These are phyloP conservation scores for Crioceris asparagi DNA, from an alignment of 2,888 invertebrate species.

Conservation along the genomic window DNA sequence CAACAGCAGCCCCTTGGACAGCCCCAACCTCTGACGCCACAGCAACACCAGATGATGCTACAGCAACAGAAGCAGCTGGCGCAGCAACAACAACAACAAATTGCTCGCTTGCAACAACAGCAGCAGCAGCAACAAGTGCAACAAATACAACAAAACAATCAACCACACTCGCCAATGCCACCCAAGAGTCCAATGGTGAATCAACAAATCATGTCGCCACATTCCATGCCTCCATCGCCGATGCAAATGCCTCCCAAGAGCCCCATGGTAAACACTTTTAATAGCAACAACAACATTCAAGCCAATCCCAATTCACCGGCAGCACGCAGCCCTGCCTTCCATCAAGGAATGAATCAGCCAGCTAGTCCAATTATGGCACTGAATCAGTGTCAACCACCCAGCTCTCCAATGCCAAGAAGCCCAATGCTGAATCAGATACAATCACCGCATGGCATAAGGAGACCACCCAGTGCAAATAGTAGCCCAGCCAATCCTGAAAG, in stretches of 20 bases:
- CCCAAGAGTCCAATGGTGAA: slow-evolving; percentile 41
- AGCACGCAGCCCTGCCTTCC: slow-evolving; percentile 47
- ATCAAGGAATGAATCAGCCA: slow-evolving; percentile 35
- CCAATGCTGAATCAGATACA: slow-evolving; percentile 35
- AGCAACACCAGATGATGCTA: slow-evolving; percentile 35
- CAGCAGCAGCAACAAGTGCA: slow-evolving; percentile 19
- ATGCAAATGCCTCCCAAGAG: slow-evolving; percentile 40
- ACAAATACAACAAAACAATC: slow-evolving; percentile 26
- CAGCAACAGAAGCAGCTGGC: slow-evolving; percentile 29
- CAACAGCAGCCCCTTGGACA: slow-evolving; percentile 25
- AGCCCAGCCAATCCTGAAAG: slow-evolving; percentile 47
- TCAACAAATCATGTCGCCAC: slow-evolving; percentile 38
- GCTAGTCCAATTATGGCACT: slow-evolving; percentile 43
- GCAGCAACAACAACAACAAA: slow-evolving; percentile 29
- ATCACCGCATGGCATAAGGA: slow-evolving; percentile 44
- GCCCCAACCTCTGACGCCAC: slow-evolving; percentile 30
- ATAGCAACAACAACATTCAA: slow-evolving; percentile 32
- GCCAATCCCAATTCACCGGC: slow-evolving; percentile 48
- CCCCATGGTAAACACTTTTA: slow-evolving; percentile 30
- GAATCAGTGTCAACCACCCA: slow-evolving; percentile 40
- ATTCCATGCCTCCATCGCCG: slow-evolving; percentile 38
- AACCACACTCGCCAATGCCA: slow-evolving; percentile 46
- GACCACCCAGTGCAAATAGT: slow-evolving; percentile 44
- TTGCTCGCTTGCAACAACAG: slow-evolving; percentile 37
- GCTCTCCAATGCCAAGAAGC: slow-evolving; percentile 37